Conservation (phyloP, 2,113 vertebrate species). For the Petroica traversi region DNA sequence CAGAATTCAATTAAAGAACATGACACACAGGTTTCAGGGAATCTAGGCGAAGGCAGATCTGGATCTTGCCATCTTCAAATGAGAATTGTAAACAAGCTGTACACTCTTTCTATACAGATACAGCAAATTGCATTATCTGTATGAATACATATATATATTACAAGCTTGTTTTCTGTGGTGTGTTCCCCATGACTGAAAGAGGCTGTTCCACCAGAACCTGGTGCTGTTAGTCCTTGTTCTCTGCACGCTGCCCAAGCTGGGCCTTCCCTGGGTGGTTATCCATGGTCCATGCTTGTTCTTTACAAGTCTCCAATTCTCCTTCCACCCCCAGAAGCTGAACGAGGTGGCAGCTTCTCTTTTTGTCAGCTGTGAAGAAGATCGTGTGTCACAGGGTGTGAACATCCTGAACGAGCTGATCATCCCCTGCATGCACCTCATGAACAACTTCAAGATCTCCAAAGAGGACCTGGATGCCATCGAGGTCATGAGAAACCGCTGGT, state of each 20-base stretch:
- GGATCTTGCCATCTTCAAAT: not conserved
- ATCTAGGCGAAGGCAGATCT: not conserved
- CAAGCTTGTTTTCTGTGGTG: not conserved
- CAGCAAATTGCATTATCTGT: not conserved
- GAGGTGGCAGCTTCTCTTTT: conserved; percentile 85
- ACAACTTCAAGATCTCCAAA: conserved; percentile 74
- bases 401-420: conserved; percentile 92
- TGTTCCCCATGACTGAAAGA: not conserved
- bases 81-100: not conserved
- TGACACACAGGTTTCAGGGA: not conserved
- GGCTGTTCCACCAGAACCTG: not conserved
- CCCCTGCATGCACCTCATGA: conserved; percentile 94
- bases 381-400: conserved; percentile 81
- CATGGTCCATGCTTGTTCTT: not conserved
- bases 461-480: conserved; percentile 91
- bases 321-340: conserved; percentile 82
- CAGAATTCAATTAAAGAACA: not conserved
- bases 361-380: conserved; percentile 79
- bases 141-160: not conserved
- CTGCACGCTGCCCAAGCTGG: not conserved
- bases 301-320: not conserved
- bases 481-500: conserved; percentile 90
- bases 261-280: not conserved
- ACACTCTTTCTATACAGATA: not conserved
- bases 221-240: not conserved